Percentiles rank a stretch among this genome's conserved stretches.
Evolutionary conservation across 2,888 invertebrate genomes (phyloP).

Genomic region (Macrosoma leucophasiata): DNA sequence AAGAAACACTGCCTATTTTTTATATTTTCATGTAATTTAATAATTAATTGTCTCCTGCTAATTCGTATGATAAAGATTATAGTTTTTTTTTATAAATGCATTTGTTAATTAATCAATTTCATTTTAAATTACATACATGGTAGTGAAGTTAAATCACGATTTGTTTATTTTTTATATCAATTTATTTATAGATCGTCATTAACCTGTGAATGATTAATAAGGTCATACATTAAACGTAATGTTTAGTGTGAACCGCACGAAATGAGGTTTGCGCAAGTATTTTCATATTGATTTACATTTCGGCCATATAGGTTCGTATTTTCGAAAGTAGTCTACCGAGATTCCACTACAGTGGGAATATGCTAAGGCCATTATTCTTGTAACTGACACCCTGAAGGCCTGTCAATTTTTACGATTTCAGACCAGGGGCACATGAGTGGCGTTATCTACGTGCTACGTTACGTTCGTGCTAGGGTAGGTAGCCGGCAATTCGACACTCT

Average conservation of each 20-base stretch:
- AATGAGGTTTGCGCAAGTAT: conserved; percentile 21
- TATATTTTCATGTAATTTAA: too few relatives aligned
- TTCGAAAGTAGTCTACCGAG: conserved; percentile 68
- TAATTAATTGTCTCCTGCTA: too few relatives aligned
- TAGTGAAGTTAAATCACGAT: conserved; percentile 12
- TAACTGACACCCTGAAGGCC: too few relatives aligned
- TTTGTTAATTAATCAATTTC: too few relatives aligned
- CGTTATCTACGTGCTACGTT: too few relatives aligned
- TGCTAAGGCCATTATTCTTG: conserved; percentile 45
- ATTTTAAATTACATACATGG: conserved; percentile 5
- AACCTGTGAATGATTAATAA: conserved; percentile 14
- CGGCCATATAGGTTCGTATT: conserved; percentile 36
- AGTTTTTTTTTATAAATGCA: too few relatives aligned
- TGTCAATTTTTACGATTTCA: too few relatives aligned
- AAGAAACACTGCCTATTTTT: too few relatives aligned
- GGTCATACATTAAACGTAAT: conserved; percentile 9
- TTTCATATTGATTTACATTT: conserved; percentile 20
- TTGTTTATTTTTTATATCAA: conserved; percentile 3
- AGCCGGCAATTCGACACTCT: too few relatives aligned
- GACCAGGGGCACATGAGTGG: too few relatives aligned
- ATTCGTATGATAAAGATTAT: too few relatives aligned
- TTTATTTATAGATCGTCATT: conserved; percentile 4
- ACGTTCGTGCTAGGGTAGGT: too few relatives aligned
- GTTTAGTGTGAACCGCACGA: conserved; percentile 2
- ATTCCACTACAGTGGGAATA: conserved; percentile 45